These are phyloP conservation scores for Amblyornis subalaris DNA, from an alignment of 2,113 vertebrate genomes.

Conservation along the genomic window DNA sequence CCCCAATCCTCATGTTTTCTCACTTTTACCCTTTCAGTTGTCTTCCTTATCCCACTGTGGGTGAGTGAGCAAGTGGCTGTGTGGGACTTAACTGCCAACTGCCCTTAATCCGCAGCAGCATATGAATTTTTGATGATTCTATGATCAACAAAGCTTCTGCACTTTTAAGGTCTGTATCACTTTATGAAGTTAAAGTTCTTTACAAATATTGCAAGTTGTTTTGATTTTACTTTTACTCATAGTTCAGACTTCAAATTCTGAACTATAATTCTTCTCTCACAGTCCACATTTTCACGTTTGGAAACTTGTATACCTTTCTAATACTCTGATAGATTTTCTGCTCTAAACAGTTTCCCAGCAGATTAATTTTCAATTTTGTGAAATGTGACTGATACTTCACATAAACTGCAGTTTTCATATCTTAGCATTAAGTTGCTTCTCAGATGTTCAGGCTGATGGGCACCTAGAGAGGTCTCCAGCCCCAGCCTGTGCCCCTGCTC, in stretches of 20 bases:
- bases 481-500: accelerated
- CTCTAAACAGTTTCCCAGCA: neutral
- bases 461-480: neutral
- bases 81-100: neutral
- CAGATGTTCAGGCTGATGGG: neutral
- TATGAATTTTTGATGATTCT: neutral
- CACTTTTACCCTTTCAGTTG: neutral
- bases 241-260: neutral
- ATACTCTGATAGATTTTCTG: neutral
- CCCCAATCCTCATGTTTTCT: neutral
- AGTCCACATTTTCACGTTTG: neutral
- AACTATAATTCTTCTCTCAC: neutral
- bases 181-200: neutral
- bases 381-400: neutral
- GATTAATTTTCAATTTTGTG: neutral
- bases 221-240: neutral
- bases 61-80: accelerated
- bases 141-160: neutral
- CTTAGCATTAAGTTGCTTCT: neutral
- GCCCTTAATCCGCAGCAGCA: neutral
- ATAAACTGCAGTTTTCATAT: neutral
- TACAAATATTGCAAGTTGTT: neutral
- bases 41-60: neutral
- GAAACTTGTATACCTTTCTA: neutral
- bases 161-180: neutral